Base-by-base conservation (phyloP, 2,113 vertebrate genomes). In the Pogonocichla stellata region DNA sequence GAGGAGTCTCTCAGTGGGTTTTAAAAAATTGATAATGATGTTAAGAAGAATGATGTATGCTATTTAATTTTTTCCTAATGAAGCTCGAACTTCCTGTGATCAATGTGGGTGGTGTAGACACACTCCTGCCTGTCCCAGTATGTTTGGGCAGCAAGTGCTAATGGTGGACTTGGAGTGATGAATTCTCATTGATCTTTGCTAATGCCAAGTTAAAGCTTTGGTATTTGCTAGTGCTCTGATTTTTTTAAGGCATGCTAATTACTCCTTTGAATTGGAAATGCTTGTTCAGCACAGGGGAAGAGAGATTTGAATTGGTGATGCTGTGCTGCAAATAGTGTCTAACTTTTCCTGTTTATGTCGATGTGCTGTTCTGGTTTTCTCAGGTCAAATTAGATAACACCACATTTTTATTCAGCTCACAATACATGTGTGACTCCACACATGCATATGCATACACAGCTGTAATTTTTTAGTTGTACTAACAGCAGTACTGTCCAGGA, bases 121-220 rank as follows among this genome's bases (percentile, higher is more conserved):
- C 28, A 11, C 65, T 2, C 23, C 56, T 78, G 89, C 60, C 75
- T 22, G 2, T 57, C 56, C 74, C 69, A 38, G 36, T 1, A 19
- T 28, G 19, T 85, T 26, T 26, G 78, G 78, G 88, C 79, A 65
- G 71, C 48, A 20, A 71, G n/a, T 53, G 61, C 80, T 84, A 0
- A 0, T 45, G 58, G 47, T 87, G 75, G 61, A 61, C 62, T 84
- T 61, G 65, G 10, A 28, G 65, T 3, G n/a, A 47, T 61, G 75
- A 48, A 62, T 93, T 92, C 82, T 61, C 80, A 90, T 74, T 93
- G 94, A 96, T 97, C 93, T 94, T 71, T 66, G 73, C 82, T 95
- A 90, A 92, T 80, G 69, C 93, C 80, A 91, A 70, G 69, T 77
- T 79, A 95, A 96, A 94, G 81, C 95, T 86, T 75, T 67, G 81